Conservation (phyloP, 2,888 invertebrate genomes). For the Gortyna flavago region DNA sequence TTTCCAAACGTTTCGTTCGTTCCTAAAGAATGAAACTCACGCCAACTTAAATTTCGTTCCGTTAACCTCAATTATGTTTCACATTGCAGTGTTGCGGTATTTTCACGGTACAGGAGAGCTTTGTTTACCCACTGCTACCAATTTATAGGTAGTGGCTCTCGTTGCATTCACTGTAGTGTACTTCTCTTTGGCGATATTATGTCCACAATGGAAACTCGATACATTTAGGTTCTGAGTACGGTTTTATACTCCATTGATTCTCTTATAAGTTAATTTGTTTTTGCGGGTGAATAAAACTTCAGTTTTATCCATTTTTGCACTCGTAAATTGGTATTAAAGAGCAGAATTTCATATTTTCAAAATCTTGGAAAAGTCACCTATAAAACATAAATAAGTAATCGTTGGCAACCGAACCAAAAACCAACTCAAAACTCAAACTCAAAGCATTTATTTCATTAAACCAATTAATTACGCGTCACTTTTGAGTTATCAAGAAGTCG, state of each 20-base stretch:
- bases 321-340: not conserved
- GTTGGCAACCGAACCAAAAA: not conserved
- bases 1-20: conserved; percentile 29
- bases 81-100: conserved; percentile 70
- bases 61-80: conserved; percentile 72
- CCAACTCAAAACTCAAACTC: not conserved
- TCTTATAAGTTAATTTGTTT: conserved; percentile 19
- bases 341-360: not conserved
- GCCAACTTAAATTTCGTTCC: conserved; percentile 66
- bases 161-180: conserved; percentile 55
- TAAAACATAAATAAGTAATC: not conserved
- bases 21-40: conserved; percentile 50
- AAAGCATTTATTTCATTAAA: not conserved
- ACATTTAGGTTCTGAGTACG: conserved; percentile 46
- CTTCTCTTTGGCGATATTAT: conserved; percentile 53
- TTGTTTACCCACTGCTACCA: conserved; percentile 69
- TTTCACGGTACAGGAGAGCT: conserved; percentile 70
- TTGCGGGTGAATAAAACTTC: not conserved
- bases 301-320: not conserved
- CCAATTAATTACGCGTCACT: too few relatives aligned
- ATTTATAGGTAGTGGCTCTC: conserved; percentile 67
- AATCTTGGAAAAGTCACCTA: not conserved
- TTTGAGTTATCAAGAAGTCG: not conserved
- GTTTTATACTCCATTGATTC: conserved; percentile 34
- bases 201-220: conserved; percentile 53